Conservation (phyloP, 2,888 invertebrate species). For the Poecilobothrus nobilitatus region DNA sequence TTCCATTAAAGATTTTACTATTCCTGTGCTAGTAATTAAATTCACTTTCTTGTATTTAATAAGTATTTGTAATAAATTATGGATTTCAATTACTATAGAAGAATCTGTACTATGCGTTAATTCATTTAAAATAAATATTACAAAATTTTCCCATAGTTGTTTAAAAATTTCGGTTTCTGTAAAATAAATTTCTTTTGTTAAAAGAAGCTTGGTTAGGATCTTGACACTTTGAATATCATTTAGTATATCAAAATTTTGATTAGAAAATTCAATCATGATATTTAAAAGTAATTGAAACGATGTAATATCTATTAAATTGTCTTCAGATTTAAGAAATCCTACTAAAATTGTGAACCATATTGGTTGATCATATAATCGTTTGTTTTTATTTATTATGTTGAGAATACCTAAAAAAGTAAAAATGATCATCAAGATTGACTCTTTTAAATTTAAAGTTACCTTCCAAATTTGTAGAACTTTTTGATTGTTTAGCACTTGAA, state of each 20-base stretch:
- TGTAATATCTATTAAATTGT: not conserved
- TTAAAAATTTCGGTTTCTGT: not conserved
- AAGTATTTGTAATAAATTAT: not conserved
- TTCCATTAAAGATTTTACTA: not conserved
- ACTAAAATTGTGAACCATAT: not conserved
- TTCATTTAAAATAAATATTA: not conserved
- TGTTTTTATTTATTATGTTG: not conserved
- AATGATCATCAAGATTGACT: not conserved
- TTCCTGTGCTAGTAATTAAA: not conserved
- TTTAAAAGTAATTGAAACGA: not conserved
- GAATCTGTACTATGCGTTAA: not conserved
- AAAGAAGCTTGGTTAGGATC: not conserved
- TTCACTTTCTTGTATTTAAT: not conserved
- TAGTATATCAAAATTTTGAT: not conserved
- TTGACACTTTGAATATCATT: not conserved
- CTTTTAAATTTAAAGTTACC: not conserved
- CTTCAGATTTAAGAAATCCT: not conserved
- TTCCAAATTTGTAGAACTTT: not conserved
- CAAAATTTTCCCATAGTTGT: not conserved
- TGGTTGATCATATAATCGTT: not conserved
- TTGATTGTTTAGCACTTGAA: not conserved
- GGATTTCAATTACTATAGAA: not conserved
- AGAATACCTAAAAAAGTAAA: not conserved
- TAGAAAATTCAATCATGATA: not conserved
- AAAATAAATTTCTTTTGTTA: not conserved